Evolutionary conservation across 2,888 invertebrate species (phyloP).

Genomic region (Iselma pallidipennis): DNA sequence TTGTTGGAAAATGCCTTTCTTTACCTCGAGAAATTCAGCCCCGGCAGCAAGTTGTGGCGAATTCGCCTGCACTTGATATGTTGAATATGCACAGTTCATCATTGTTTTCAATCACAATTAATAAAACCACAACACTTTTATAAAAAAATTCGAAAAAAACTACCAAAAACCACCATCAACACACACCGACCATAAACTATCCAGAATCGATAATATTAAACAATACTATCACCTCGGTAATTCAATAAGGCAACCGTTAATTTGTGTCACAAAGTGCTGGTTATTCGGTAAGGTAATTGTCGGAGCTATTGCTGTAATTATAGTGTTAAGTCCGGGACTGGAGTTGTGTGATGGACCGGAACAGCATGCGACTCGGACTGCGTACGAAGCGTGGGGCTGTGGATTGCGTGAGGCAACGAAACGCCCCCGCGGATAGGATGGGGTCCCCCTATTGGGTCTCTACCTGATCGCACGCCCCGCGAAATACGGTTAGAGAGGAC

Average conservation of each 20-base stretch:
- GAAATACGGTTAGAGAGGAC: conserved; percentile 22
- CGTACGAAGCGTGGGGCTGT: conserved; percentile 32
- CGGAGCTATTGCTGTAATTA: conserved; percentile 40
- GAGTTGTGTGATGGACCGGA: conserved; percentile 42
- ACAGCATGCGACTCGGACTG: conserved; percentile 41
- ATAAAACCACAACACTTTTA: too few species aligned
- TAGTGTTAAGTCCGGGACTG: conserved; percentile 22
- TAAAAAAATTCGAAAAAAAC: conserved; percentile 4
- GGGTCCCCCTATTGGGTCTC: conserved; percentile 41
- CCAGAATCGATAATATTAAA: background rate
- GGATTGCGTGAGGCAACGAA: conserved; percentile 36
- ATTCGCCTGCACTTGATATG: conserved; percentile 52
- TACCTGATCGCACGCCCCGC: conserved; percentile 41
- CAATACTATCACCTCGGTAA: conserved; percentile 13
- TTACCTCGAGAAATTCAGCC: conserved; percentile 54
- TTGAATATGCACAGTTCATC: conserved; percentile 51
- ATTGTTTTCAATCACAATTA: conserved; percentile 16
- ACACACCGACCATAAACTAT: conserved; percentile 36
- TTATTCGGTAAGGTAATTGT: conserved; percentile 47
- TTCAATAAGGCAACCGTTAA: conserved; percentile 46
- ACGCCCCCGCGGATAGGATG: conserved; percentile 38
- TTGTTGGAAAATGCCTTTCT: background rate
- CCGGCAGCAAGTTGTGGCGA: conserved; percentile 51
- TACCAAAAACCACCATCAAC: conserved; percentile 6
- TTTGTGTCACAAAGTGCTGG: conserved; percentile 46